phyloP scores from a whole-genome alignment of 35 echinoderm and acorn worm genomes.

The Eucidaris tribuloides region DNA sequence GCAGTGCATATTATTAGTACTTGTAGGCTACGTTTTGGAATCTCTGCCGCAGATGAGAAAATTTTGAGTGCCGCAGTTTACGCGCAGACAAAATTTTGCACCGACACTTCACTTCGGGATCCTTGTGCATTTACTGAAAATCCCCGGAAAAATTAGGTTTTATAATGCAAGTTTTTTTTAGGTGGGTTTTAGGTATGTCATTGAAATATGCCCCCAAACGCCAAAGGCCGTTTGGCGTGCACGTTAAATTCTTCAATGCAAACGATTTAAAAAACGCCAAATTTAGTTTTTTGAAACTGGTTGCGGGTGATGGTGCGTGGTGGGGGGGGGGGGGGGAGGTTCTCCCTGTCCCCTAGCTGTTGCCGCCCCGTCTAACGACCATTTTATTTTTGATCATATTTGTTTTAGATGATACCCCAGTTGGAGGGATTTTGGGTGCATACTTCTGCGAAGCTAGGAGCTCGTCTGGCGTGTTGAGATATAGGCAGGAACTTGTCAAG shows the following conservation, averaged over 20 bases:
- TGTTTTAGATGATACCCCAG: background rate
- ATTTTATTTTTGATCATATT: background rate
- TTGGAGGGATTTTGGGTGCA: background rate
- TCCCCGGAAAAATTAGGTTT: too few relatives aligned
- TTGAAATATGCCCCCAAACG: too few relatives aligned
- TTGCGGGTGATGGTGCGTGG: background rate
- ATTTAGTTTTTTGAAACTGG: background rate
- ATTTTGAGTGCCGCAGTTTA: too few relatives aligned
- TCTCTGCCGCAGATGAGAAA: too few relatives aligned
- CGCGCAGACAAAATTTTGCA: too few relatives aligned
- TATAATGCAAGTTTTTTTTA: too few relatives aligned
- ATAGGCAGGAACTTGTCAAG: slow-evolving; percentile 8
- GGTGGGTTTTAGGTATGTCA: too few relatives aligned
- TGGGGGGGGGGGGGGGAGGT: background rate
- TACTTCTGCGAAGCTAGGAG: slow-evolving; percentile 1
- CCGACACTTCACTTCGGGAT: too few relatives aligned
- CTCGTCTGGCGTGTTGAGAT: background rate
- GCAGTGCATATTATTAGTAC: too few relatives aligned
- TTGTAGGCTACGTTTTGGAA: too few relatives aligned
- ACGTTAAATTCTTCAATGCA: background rate
- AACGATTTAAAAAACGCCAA: background rate
- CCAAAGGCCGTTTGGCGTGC: background rate
- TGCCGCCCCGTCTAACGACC: background rate
- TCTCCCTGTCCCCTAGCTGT: background rate
- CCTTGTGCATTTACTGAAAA: too few relatives aligned